Conservation (phyloP, 2,888 invertebrate species). For the Standfussiana lucernea region DNA sequence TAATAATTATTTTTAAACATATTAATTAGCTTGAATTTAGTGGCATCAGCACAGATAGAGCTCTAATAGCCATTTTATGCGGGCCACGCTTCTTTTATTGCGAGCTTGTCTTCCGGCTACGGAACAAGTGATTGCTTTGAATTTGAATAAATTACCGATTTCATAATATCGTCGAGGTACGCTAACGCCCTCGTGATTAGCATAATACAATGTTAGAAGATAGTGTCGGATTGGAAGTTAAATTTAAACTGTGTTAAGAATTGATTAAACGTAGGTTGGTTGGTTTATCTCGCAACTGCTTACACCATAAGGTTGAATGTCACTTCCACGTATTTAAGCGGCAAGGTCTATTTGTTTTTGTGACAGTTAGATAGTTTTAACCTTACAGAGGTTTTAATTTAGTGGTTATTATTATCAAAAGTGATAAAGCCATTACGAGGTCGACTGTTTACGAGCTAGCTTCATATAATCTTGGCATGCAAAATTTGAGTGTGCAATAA, state of each 20-base stretch:
- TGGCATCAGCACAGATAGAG: conserved; percentile 47
- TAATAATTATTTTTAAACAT: conserved; percentile 41
- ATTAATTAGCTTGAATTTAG: conserved; percentile 59
- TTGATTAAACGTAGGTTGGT: neutral
- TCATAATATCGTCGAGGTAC: conserved; percentile 51
- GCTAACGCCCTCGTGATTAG: conserved; percentile 53
- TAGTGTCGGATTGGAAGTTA: conserved; percentile 6
- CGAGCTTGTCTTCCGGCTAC: conserved; percentile 55
- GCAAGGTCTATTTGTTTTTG: neutral
- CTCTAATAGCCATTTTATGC: conserved; percentile 64
- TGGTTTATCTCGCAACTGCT: neutral
- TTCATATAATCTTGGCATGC: neutral
- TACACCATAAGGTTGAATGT: neutral
- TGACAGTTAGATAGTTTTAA: neutral
- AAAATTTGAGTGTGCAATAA: conserved; percentile 15
- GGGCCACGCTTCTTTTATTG: conserved; percentile 49
- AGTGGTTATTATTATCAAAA: neutral
- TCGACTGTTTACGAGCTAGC: neutral
- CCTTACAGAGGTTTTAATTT: neutral
- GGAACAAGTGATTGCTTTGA: conserved; percentile 56
- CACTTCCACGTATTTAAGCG: neutral
- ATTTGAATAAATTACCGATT: conserved; percentile 61
- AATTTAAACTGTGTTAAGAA: neutral
- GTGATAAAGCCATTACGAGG: neutral
- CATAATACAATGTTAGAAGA: conserved; percentile 30